Percentiles rank a stretch among this genome's conserved stretches.
Conservation (phyloP, 2,113 vertebrate species). For the Galeopterus variegatus region DNA sequence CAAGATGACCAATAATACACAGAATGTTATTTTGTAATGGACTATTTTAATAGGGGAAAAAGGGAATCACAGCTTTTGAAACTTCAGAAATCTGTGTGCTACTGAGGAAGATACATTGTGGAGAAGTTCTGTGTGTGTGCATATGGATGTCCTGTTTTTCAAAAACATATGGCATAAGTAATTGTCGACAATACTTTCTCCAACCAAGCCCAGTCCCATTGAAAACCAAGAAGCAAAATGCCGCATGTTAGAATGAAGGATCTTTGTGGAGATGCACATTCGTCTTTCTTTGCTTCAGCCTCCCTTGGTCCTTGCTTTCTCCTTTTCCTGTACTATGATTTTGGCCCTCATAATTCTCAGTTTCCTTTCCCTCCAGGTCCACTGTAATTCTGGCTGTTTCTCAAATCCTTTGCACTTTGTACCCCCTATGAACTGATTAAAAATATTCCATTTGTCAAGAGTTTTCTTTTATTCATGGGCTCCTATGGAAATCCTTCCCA, state of each 20-base stretch:
- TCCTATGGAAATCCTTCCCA: background rate
- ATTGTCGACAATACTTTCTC: background rate
- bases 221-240: background rate
- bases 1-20: background rate
- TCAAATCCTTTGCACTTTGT: background rate
- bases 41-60: background rate
- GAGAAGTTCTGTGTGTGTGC: background rate
- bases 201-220: background rate
- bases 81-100: background rate
- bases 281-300: background rate
- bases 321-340: background rate
- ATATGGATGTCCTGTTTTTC: background rate
- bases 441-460: background rate
- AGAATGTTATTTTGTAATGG: background rate
- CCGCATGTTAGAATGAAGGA: background rate
- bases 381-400: background rate
- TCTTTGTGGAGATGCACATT: fast-evolving
- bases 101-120: background rate
- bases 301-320: background rate
- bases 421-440: background rate
- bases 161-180: background rate
- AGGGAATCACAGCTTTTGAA: background rate
- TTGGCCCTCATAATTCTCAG: background rate
- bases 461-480: background rate
- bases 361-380: background rate